Percentiles rank a stretch among this genome's conserved stretches.
phyloP scores from a whole-genome alignment of 2,797 vertebrate genomes.

The Orestias chungarensis region DNA sequence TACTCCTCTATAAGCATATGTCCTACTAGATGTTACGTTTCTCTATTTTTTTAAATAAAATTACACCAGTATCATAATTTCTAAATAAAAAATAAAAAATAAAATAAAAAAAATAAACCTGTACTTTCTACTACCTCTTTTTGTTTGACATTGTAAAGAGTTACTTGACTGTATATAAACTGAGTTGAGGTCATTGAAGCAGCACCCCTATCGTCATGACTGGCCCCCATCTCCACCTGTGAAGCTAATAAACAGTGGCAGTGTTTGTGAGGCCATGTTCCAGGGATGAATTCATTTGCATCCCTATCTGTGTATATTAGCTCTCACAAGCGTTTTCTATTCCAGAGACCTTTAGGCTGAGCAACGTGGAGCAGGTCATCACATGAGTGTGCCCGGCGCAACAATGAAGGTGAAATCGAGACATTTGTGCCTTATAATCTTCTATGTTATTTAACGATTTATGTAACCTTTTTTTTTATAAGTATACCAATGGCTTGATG shows the following conservation, averaged over 20 bases:
- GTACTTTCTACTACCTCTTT: too few relatives aligned
- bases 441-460: neutral
- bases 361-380: slow-evolving; percentile 45
- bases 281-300: slow-evolving; percentile 61
- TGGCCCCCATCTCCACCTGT: neutral
- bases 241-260: slow-evolving; percentile 22
- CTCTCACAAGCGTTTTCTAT: neutral
- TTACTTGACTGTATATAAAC: neutral
- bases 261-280: slow-evolving; percentile 35
- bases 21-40: slow-evolving; percentile 7
- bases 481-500: neutral
- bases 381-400: slow-evolving; percentile 1
- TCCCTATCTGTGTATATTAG: slow-evolving; percentile 56
- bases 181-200: neutral
- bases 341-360: slow-evolving; percentile 22
- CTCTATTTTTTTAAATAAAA: neutral
- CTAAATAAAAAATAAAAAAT: neutral
- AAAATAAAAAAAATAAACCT: neutral
- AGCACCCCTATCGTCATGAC: neutral
- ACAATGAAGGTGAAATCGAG: slow-evolving; percentile 42
- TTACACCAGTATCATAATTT: neutral
- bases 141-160: neutral
- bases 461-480: neutral
- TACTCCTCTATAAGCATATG: neutral
- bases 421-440: neutral